Evolutionary conservation across 2,888 invertebrate genomes (phyloP).

Genomic region (Harpalus rubripes): DNA sequence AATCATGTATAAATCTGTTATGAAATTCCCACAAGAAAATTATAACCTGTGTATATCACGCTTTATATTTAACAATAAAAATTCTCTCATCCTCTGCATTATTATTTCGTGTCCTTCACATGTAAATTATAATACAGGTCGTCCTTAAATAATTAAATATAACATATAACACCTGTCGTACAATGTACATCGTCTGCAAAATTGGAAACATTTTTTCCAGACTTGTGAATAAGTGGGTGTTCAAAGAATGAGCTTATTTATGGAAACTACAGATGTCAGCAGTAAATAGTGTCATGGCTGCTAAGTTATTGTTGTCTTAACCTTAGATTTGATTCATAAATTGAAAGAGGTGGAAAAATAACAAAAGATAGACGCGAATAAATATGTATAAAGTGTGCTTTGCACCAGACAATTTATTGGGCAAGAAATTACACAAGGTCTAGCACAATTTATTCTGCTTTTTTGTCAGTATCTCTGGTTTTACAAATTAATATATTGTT

Average conservation of each 20-base stretch:
- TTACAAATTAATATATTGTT: too few relatives aligned
- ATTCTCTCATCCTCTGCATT: not conserved
- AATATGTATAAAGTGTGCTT: not conserved
- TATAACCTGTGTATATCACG: not conserved
- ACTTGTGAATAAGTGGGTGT: constrained; percentile 7
- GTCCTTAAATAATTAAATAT: constrained; percentile 41
- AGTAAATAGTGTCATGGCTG: constrained; percentile 56
- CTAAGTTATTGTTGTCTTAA: constrained; percentile 37
- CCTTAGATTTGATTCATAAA: constrained; percentile 51
- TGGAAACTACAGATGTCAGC: constrained; percentile 52
- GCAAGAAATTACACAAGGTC: too few relatives aligned
- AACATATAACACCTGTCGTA: constrained; percentile 30
- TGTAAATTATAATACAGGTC: constrained; percentile 23
- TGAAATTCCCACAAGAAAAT: constrained; percentile 5
- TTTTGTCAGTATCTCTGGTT: too few relatives aligned
- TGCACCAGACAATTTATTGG: not conserved
- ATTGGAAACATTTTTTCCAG: constrained; percentile 14
- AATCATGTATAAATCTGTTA: constrained; percentile 12
- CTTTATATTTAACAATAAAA: constrained; percentile 12
- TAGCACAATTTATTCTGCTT: too few relatives aligned
- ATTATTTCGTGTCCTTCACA: constrained; percentile 34
- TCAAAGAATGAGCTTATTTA: constrained; percentile 48
- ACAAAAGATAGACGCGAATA: constrained; percentile 2
- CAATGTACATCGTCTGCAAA: not conserved
- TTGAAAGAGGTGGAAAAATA: constrained; percentile 1